Base-by-base conservation (phyloP, 2,113 vertebrate genomes). In the Chaetops frenatus region DNA sequence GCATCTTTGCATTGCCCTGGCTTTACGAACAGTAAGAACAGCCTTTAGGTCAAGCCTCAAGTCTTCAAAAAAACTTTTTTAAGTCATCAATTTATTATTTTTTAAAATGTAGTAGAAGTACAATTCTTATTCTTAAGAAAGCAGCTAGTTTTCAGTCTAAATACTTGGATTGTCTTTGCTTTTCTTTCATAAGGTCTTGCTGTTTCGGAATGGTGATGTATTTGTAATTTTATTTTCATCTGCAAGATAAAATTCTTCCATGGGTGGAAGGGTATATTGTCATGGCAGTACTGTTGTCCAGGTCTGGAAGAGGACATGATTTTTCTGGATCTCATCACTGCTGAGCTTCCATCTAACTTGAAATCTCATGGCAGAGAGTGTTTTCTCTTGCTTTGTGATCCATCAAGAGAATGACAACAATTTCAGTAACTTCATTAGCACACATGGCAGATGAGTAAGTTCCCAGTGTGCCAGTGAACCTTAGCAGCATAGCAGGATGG, bases 181-280 rank as follows among this genome's bases (percentile, higher is more conserved):
- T 69, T 83, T 76, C 23, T 76, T 89, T 62, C 8, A 12, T 42
- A 45, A 81, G 11, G 13, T 86, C 48, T 84, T 60, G 20, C n/a
- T 58, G 72, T 72, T 54, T 90, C 38, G 60, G 36, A 72, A 15
- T 73, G 14, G 51, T 85, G 67, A 93, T 91, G 24, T 85, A 35
- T 82, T 95, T 93, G 69, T 92, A 65, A 67, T 77, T 91, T 72
- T 56, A 35, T 73, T 88, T 95, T 94, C 11, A 29, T 74, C 51
- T 70, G 27, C 38, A 74, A 62, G 54, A 65, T 72, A 81, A 67
- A 88, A 81, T 86, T 88, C 28, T 90, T 88, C 81, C 28, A 15
- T 40, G 19, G 58, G 47, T 8, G 53, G 48, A n/a, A 76, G 14
- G 20, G 13, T 25, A 10, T 7, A 2, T 56, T 64, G 48, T 11